Evolutionary conservation across 2,797 vertebrate genomes (phyloP), one percentile per base, ranked within the genome.

Genomic region (Myotis pilosus): DNA sequence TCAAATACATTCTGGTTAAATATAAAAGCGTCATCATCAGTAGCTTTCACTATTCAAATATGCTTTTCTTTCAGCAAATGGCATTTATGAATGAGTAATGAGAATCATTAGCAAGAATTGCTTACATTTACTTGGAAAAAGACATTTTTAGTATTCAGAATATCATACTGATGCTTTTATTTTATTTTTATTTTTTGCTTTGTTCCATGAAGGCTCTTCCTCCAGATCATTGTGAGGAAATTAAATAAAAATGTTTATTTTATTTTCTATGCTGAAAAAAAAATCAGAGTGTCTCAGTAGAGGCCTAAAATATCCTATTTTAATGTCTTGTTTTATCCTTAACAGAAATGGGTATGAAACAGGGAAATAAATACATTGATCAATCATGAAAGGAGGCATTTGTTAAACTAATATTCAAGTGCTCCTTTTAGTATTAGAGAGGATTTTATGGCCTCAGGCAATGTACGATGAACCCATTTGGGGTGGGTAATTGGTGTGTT

Each of bases 11-110:
- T 81, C 28, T 86, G 51, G 22, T 72, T 89, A 87, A 71, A 82
- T 81, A 62, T 69, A 60, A 92, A 80, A 80, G n/a, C 30, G 36
- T 87, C 13, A 33, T 78, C 44, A 44, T 49, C 62, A 87, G 20
- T 89, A 19, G 88, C 64, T 80, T 66, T 72, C 75, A 80, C 5
- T 88, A 16, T 91, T 81, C 36, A 44, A 74, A 71, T 33, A 1
- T 87, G 22, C 23, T 92, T 83, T 92, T 60, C 33, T 68, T 93
- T 88, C 11, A 71, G 44, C 66, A 86, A 92, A 57, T 64, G 16
- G 30, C 41, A 76, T 36, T 69, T 57, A 85, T 13, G n/a, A 49
- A 92, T 76, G 49, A 91, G 9, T 62, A 71, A 64, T 76, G 19
- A 30, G 51, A 93, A 71, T 79, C 20, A 49, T 25, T 64, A 13